Evolutionary conservation across 2,113 vertebrate genomes (phyloP), one percentile per base, ranked within the genome.

Genomic region (Tylochromis polylepis): DNA sequence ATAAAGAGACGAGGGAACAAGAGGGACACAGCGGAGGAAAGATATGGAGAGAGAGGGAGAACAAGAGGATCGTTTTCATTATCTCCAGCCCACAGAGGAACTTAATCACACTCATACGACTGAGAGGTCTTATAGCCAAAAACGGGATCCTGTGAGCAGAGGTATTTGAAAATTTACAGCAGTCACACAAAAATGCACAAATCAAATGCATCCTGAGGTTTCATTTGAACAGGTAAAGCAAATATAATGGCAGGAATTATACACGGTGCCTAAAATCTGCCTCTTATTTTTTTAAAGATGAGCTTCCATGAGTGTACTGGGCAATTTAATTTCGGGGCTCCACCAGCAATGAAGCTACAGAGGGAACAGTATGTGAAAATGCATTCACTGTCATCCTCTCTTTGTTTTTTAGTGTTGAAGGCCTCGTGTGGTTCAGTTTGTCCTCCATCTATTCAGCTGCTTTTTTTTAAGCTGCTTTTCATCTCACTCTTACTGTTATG

Each of bases 61-160:
- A 86, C 86, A 85, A 91, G 92, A 90, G 89, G 89, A 91, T 91
- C 75, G 43, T 86, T 92, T 94, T 92, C 91, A 92, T 94, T 95
- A 94, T 94, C 91, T 93, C 57, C 43, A 22, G 67, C 88, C 80
- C 92, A 91, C 90, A 93, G 91, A 94, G 86, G 90, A 91, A 90
- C 91, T 91, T 93, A 93, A 92, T 91, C 92, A 88, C 87, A 82
- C 46, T 88, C 85, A 2, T 79, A 87, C 79, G 51, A 87, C 87
- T 72, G 53, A 67, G 87, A 84, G 72, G 79, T 91, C 87, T 93
- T 91, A 88, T 16, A 92, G 78, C 88, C 84, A 80, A 56, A 67
- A 88, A 89, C 77, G 43, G 83, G 62, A 85, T 87, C 82, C 88
- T 36, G 46, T 82, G 65, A 34, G 79, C 81, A 5, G 90, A 88